Evolutionary conservation across 2,113 vertebrate genomes (phyloP).

Genomic region (Catharus bicknelli): DNA sequence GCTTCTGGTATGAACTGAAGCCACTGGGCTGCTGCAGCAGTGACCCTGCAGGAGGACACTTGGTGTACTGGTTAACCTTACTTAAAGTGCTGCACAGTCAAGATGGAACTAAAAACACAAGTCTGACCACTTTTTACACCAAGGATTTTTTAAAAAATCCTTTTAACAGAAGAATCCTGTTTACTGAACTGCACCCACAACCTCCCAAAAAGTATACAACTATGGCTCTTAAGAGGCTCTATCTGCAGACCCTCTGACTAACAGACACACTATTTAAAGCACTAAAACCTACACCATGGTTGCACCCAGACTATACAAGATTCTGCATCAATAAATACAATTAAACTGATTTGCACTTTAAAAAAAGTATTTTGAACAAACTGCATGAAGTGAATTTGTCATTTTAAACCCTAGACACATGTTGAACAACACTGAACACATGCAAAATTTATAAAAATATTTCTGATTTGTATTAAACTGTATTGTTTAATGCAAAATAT

Average conservation of each 20-base stretch:
- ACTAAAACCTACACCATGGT: constrained; percentile 76
- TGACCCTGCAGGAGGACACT: constrained; percentile 66
- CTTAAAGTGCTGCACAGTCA: constrained; percentile 61
- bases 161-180: constrained; percentile 75
- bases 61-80: constrained; percentile 62
- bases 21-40: constrained; percentile 63
- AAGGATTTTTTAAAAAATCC: constrained; percentile 46
- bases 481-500: not conserved
- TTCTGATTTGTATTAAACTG: not conserved
- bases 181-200: constrained; percentile 73
- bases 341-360: constrained; percentile 31
- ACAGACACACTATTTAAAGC: constrained; percentile 70
- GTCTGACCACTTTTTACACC: constrained; percentile 70
- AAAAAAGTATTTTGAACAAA: constrained; percentile 60
- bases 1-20: constrained; percentile 72
- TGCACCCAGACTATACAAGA: constrained; percentile 89
- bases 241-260: constrained; percentile 70
- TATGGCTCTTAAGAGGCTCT: constrained; percentile 65
- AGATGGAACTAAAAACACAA: constrained; percentile 70
- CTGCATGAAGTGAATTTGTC: constrained; percentile 26
- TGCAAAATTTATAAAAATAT: not conserved
- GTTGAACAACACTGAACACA: too few relatives aligned
- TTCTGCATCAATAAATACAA: constrained; percentile 52
- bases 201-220: constrained; percentile 71
- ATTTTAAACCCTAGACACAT: not conserved